Evolutionary conservation across 2,113 vertebrate species (phyloP).

Genomic region (Clarias batrachus): DNA sequence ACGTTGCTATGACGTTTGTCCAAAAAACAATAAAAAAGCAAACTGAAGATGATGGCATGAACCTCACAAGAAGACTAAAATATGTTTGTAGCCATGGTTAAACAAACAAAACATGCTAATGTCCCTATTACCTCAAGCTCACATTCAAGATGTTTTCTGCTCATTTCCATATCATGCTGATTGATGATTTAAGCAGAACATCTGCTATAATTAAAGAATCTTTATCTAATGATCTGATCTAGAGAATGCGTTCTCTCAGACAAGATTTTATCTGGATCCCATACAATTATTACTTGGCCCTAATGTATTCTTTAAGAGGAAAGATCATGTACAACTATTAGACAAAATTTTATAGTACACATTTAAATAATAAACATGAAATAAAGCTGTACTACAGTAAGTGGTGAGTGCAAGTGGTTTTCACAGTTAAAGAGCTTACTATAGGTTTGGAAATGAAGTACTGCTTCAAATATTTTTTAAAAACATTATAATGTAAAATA

Average conservation of each 20-base stretch:
- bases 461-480: neutral
- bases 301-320: neutral
- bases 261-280: neutral
- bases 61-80: neutral
- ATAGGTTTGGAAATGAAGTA: neutral
- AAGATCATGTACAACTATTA: neutral
- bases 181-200: neutral
- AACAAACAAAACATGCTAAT: neutral
- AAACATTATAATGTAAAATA: neutral
- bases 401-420: neutral
- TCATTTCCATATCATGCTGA: neutral
- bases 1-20: neutral
- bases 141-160: no score
- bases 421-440: neutral
- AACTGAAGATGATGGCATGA: neutral
- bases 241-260: neutral
- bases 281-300: neutral
- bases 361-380: neutral
- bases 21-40: neutral
- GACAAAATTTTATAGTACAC: neutral
- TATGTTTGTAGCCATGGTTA: neutral
- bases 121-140: no score
- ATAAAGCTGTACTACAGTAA: neutral
- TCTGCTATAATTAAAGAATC: neutral
- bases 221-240: neutral